A percentile compares a stretch with the other conserved stretches of the same genome.
Conservation (phyloP, 2,797 vertebrate genomes). For the Artibeus jamaicensis region DNA sequence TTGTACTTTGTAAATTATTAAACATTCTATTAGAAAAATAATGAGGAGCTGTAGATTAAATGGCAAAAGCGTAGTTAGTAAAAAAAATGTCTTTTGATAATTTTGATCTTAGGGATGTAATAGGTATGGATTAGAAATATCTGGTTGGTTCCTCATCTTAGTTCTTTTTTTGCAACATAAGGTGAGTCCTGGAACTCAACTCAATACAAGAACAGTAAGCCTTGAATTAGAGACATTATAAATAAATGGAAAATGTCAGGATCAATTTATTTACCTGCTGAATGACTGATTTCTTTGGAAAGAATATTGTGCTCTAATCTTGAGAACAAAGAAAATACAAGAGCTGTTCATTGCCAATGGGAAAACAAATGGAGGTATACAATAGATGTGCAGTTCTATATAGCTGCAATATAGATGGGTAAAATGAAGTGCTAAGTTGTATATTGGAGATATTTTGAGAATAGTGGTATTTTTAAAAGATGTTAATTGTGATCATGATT, state of each 20-base stretch:
- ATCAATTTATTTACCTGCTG: slow-evolving; percentile 15
- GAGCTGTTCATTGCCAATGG: not conserved
- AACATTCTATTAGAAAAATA: slow-evolving; percentile 58
- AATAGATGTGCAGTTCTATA: not conserved
- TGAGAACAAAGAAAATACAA: slow-evolving; percentile 3
- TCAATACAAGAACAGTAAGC: not conserved
- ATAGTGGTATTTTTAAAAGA: slow-evolving; percentile 29
- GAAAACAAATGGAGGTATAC: not conserved
- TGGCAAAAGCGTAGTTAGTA: slow-evolving; percentile 33
- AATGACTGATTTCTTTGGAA: not conserved
- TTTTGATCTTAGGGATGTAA: not conserved
- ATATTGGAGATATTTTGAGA: slow-evolving; percentile 39
- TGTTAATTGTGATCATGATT: slow-evolving; percentile 24
- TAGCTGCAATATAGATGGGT: not conserved
- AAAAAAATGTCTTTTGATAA: slow-evolving; percentile 51
- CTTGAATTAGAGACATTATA: slow-evolving; percentile 14
- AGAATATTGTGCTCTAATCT: not conserved
- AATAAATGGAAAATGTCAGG: slow-evolving; percentile 1
- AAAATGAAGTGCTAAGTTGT: slow-evolving; percentile 31
- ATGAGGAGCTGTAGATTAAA: slow-evolving; percentile 53
- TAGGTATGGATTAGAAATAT: slow-evolving; percentile 41
- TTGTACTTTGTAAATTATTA: slow-evolving; percentile 64
- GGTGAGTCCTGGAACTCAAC: not conserved
- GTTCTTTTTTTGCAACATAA: not conserved
- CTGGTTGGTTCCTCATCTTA: not conserved